These are phyloP conservation scores for Toxonevra muliebris DNA, from an alignment of 2,888 invertebrate genomes.

Conservation along the genomic window DNA sequence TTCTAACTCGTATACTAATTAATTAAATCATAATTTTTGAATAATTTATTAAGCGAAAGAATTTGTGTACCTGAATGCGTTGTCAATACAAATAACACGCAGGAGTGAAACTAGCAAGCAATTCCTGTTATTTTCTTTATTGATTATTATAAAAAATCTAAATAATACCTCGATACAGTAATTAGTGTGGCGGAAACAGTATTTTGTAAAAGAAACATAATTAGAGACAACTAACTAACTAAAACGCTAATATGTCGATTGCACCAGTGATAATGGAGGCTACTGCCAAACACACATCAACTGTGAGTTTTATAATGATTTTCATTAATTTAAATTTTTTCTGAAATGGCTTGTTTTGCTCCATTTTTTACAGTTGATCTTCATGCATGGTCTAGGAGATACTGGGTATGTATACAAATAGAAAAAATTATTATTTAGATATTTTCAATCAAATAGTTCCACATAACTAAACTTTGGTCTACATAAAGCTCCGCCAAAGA, in stretches of 20 bases:
- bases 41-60: too few relatives aligned
- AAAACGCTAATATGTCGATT: constrained; percentile 50
- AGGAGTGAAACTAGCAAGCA: too few relatives aligned
- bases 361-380: constrained; percentile 82
- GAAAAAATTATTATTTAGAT: too few relatives aligned
- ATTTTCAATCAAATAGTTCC: too few relatives aligned
- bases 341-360: constrained; percentile 28
- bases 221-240: background rate
- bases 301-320: constrained; percentile 70
- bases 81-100: too few relatives aligned
- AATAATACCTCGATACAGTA: background rate
- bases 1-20: too few relatives aligned
- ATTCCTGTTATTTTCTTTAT: background rate
- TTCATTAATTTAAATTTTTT: background rate
- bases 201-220: too few relatives aligned
- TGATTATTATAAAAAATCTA: background rate
- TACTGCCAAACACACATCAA: constrained; percentile 84
- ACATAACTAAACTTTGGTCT: too few relatives aligned
- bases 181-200: background rate
- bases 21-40: too few relatives aligned
- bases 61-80: too few relatives aligned
- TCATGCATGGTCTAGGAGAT: constrained; percentile 94
- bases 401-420: constrained; percentile 84
- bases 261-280: constrained; percentile 85
- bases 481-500: too few relatives aligned